phyloP scores from a whole-genome alignment of 2,888 invertebrate genomes.

The Macrophya alboannulata region DNA sequence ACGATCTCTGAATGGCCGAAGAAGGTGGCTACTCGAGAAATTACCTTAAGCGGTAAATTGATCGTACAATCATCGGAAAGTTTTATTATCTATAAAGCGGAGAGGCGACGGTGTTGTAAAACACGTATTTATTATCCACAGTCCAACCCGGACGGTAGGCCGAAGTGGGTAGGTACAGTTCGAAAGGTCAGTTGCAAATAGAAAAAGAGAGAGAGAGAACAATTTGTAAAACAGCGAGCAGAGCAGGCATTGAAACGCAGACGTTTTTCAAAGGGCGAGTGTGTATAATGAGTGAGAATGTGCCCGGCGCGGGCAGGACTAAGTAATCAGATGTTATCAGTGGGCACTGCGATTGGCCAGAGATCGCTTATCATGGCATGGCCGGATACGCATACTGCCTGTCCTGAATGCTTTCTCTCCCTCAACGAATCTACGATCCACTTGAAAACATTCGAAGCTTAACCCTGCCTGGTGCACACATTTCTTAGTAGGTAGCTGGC shows the following conservation, averaged over 20 bases:
- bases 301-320: conserved; percentile 61
- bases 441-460: conserved; percentile 48
- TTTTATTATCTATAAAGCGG: neutral
- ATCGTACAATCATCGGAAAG: conserved; percentile 17
- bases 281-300: conserved; percentile 58
- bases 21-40: neutral
- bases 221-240: conserved; percentile 43
- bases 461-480: conserved; percentile 18
- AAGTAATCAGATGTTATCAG: conserved; percentile 75
- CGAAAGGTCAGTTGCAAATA: conserved; percentile 25
- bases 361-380: conserved; percentile 70
- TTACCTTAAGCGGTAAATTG: conserved; percentile 17
- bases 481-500: conserved; percentile 29
- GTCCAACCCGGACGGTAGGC: neutral
- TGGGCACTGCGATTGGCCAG: conserved; percentile 67
- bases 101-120: neutral
- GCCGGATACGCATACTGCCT: conserved; percentile 69
- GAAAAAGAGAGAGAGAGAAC: conserved; percentile 46
- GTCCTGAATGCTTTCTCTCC: conserved; percentile 61
- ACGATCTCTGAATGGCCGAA: conserved; percentile 21
- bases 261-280: conserved; percentile 50
- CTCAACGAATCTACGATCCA: conserved; percentile 51
- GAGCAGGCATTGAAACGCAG: conserved; percentile 46
- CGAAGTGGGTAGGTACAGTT: neutral
- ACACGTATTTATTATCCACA: neutral